Percentiles rank a stretch among this genome's conserved stretches.
Evolutionary conservation across 2,888 invertebrate genomes (phyloP).

Genomic region (Ennomos fuscantarius): DNA sequence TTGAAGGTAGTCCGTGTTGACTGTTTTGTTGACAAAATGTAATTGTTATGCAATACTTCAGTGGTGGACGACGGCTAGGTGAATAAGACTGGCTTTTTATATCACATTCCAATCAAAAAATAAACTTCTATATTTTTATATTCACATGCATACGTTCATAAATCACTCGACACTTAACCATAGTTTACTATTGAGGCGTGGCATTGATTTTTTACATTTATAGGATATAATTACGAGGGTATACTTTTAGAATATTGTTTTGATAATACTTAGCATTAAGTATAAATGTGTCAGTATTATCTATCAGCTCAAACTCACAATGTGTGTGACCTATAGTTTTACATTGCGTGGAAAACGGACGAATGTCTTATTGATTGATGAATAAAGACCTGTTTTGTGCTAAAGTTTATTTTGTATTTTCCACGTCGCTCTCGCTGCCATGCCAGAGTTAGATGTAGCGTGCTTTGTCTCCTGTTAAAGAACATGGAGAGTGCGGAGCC

Average conservation of each 20-base stretch:
- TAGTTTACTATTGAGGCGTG: conserved; percentile 43
- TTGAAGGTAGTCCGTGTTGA: conserved; percentile 46
- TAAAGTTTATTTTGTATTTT: conserved; percentile 73
- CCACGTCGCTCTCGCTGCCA: conserved; percentile 53
- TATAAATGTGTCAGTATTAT: conserved; percentile 37
- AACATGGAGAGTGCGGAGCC: conserved; percentile 21
- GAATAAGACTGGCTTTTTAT: conserved; percentile 51
- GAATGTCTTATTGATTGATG: conserved; percentile 52
- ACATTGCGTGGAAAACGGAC: conserved; percentile 68
- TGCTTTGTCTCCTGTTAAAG: conserved; percentile 24
- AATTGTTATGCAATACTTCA: conserved; percentile 34
- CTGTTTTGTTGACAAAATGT: conserved; percentile 38
- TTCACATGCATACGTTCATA: conserved; percentile 35
- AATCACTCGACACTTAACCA: conserved; percentile 37
- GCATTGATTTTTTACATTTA: conserved; percentile 50
- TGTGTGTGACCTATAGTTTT: conserved; percentile 43
- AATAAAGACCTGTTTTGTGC: conserved; percentile 63
- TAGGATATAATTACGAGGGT: conserved; percentile 47
- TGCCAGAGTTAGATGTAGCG: conserved; percentile 9
- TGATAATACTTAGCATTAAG: conserved; percentile 25
- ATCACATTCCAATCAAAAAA: conserved; percentile 49
- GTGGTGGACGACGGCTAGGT: conserved; percentile 40
- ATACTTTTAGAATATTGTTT: conserved; percentile 38
- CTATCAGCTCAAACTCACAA: conserved; percentile 35
- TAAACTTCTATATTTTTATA: conserved; percentile 57